Base-by-base conservation (phyloP, 1,140 invertebrate genomes). In the Ostrea denselamellosa region DNA sequence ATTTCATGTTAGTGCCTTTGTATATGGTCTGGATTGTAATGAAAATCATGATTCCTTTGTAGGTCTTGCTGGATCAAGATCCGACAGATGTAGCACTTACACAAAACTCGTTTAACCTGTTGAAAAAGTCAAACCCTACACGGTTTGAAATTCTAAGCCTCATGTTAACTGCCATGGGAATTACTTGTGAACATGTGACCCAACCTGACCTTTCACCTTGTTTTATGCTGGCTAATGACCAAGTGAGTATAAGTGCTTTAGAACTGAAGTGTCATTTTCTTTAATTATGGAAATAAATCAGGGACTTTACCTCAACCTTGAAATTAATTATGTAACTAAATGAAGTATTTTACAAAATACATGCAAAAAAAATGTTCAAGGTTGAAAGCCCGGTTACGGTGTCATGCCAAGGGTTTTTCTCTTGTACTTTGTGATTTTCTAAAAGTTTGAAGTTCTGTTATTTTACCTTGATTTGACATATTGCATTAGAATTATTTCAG, bases 131-230 rank as follows among this genome's bases (percentile, higher is more conserved):
- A 95, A 96, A 92, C 95, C 96, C 86, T 96, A 96, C 90, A 96
- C 97, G 93, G 92, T 93, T 97, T 10, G 97, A 97, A 90, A 97
- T 98, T 85, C 96, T 98, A 17, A 96, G 96, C 58, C 97, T 98
- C 95, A 95, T 98, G 0, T 94, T 98, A 0, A 96, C 96, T 8
- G 96, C 97, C 87, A 93, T 98, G 0, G 96, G 96, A 2, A 95
- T 98, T 7, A 96, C 97, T 92, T 96, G 97, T 87, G 94, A 87
- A 56, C 54, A 94, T 8, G 88, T 92, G 90, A 93, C 90, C 89
- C 19, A 86, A 19, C 92, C 90, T 52, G 52, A 81, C 28, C 90
- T 93, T 19, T 93, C 93, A 82, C 92, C 93, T 81, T 90, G 90
- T 85, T 85, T 89, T 54, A 88, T 94, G 34, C 77, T 94, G 10